These are phyloP conservation scores for Drosophila mayaguana DNA, from an alignment of 2,888 invertebrate genomes.

Conservation along the genomic window DNA sequence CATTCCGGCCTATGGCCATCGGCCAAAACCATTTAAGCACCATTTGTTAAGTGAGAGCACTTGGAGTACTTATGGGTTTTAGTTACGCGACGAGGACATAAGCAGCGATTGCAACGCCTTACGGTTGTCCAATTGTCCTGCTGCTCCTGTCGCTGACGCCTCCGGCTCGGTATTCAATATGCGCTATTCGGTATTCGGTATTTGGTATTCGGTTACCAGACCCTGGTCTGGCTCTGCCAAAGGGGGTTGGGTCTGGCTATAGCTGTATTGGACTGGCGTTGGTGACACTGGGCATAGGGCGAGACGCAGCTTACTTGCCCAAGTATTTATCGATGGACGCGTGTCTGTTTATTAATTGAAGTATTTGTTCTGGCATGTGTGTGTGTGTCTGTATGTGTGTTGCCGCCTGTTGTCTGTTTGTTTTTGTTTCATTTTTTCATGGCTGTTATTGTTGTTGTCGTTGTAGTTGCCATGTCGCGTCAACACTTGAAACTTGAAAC, in stretches of 20 bases:
- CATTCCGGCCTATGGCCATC: neutral
- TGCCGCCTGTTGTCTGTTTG: conserved; percentile 59
- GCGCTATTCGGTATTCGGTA: conserved; percentile 28
- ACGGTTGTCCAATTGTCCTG: conserved; percentile 18
- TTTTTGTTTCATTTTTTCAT: conserved; percentile 35
- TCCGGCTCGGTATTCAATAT: conserved; percentile 4
- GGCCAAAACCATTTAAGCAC: conserved; percentile 32
- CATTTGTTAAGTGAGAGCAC: conserved; percentile 41
- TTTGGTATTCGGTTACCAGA: conserved; percentile 53
- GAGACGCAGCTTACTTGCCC: conserved; percentile 27
- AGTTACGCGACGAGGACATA: conserved; percentile 48
- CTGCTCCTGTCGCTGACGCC: conserved; percentile 25
- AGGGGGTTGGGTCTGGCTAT: conserved; percentile 42
- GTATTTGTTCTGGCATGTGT: conserved; percentile 70
- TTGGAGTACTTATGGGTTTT: conserved; percentile 52
- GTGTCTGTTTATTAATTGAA: conserved; percentile 81
- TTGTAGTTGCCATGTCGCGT: conserved; percentile 67
- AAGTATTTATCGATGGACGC: conserved; percentile 77
- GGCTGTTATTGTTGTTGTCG: conserved; percentile 42
- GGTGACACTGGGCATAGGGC: conserved; percentile 29
- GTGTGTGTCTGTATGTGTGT: conserved; percentile 27
- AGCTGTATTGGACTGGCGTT: conserved; percentile 9
- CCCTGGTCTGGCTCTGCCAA: neutral
- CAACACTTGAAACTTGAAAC: conserved; percentile 79
- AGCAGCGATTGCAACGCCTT: conserved; percentile 39